Evolutionary conservation across 1,140 invertebrate genomes (phyloP).

Genomic region (Drosophila busckii): DNA sequence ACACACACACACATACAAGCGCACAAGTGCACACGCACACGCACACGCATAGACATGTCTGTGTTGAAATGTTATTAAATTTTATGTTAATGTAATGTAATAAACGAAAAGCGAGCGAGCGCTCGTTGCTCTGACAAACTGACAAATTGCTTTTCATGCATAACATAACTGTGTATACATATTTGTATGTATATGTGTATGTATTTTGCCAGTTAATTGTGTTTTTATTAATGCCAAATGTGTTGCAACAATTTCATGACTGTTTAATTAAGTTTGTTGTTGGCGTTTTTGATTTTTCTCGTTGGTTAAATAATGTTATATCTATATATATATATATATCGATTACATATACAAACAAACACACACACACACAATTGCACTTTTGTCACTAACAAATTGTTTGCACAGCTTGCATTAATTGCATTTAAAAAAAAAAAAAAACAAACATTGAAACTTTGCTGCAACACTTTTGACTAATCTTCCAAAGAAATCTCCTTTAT

Average conservation of each 20-base stretch:
- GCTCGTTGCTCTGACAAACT: too few species aligned
- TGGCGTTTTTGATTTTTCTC: too few species aligned
- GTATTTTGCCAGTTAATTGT: too few species aligned
- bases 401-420: slow-evolving; percentile 26
- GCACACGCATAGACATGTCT: slow-evolving; percentile 20
- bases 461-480: slow-evolving; percentile 71
- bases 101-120: too few species aligned
- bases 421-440: too few species aligned
- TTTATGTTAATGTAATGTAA: slow-evolving; percentile 70
- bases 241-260: too few species aligned
- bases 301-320: too few species aligned
- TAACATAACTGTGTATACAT: slow-evolving; percentile 29
- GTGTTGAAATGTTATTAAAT: slow-evolving; percentile 67
- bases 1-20: slow-evolving; percentile 7
- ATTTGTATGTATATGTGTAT: neutral
- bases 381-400: neutral
- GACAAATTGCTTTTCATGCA: slow-evolving; percentile 23
- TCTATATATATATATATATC: slow-evolving; percentile 27
- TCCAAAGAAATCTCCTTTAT: slow-evolving; percentile 79
- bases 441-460: slow-evolving; percentile 10
- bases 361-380: neutral
- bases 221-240: too few species aligned
- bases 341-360: slow-evolving; percentile 20
- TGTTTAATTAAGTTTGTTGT: too few species aligned
- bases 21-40: slow-evolving; percentile 4